Evolutionary conservation across 2,888 invertebrate species (phyloP).

Genomic region (Spisula subtruncata): DNA sequence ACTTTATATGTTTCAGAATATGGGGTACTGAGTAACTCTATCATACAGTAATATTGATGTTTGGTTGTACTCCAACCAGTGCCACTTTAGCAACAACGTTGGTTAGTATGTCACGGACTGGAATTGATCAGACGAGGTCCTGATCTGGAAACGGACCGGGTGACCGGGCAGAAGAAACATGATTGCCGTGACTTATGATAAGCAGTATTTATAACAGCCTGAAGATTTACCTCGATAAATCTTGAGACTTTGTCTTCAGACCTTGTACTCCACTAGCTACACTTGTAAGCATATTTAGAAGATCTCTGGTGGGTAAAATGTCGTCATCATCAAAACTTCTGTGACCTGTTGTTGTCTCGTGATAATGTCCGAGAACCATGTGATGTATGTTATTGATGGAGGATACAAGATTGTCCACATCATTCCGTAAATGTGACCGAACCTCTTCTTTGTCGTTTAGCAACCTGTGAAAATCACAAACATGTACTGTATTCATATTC

Average conservation of each 20-base stretch:
- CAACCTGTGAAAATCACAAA: constrained; percentile 49
- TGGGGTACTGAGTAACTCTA: too few species aligned
- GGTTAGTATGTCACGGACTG: too few species aligned
- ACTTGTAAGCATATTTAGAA: constrained; percentile 59
- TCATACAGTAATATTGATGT: too few species aligned
- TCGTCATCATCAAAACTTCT: constrained; percentile 52
- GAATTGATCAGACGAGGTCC: too few species aligned
- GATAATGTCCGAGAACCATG: constrained; percentile 60
- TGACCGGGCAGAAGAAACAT: too few species aligned
- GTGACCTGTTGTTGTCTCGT: constrained; percentile 35
- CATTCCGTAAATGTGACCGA: constrained; percentile 51
- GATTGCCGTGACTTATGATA: too few species aligned
- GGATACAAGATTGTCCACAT: constrained; percentile 58
- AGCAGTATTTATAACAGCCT: too few species aligned
- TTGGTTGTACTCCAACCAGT: too few species aligned
- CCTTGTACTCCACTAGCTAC: constrained; percentile 61
- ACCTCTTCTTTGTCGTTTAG: constrained; percentile 62
- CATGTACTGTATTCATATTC: too few species aligned
- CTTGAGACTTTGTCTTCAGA: constrained; percentile 57
- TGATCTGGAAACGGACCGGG: too few species aligned
- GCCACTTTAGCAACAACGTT: too few species aligned
- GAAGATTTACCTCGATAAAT: constrained; percentile 31
- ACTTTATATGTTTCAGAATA: too few species aligned
- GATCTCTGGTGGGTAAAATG: constrained; percentile 61
- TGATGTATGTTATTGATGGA: constrained; percentile 67